These are phyloP conservation scores for Halcyon badia DNA, from an alignment of 2,797 vertebrate genomes.

Conservation along the genomic window DNA sequence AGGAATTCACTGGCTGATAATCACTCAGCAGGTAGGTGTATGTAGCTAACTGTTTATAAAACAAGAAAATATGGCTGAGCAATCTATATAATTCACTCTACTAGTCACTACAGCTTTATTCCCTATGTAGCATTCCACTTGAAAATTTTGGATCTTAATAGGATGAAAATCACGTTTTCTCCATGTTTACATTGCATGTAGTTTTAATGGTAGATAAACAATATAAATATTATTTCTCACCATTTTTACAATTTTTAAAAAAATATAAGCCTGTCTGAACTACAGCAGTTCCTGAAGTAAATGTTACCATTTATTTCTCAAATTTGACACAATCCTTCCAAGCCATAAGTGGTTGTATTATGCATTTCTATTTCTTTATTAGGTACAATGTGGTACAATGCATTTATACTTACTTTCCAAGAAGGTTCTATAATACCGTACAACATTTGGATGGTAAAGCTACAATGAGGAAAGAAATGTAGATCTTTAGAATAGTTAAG, in stretches of 20 bases:
- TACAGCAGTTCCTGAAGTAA: not conserved
- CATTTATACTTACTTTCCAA: constrained; percentile 87
- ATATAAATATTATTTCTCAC: not conserved
- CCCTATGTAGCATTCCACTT: not conserved
- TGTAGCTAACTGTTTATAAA: not conserved
- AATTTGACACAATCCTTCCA: not conserved
- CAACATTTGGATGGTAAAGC: constrained; percentile 92
- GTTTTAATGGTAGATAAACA: not conserved
- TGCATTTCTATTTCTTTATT: not conserved
- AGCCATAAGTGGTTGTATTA: not conserved
- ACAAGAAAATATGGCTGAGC: not conserved
- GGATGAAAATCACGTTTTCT: not conserved
- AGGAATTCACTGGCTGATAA: not conserved
- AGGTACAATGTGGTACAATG: not conserved
- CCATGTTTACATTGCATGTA: not conserved
- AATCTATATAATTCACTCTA: not conserved
- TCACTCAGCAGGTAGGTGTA: not conserved
- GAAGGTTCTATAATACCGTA: constrained; percentile 93
- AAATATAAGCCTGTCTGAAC: not conserved
- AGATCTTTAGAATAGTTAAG: not conserved
- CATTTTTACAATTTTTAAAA: not conserved
- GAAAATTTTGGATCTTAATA: not conserved
- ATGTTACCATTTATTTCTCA: not conserved
- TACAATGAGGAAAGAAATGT: constrained; percentile 70
- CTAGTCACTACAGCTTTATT: not conserved